Conservation (phyloP, 2,113 vertebrate genomes). For the Conger conger region DNA sequence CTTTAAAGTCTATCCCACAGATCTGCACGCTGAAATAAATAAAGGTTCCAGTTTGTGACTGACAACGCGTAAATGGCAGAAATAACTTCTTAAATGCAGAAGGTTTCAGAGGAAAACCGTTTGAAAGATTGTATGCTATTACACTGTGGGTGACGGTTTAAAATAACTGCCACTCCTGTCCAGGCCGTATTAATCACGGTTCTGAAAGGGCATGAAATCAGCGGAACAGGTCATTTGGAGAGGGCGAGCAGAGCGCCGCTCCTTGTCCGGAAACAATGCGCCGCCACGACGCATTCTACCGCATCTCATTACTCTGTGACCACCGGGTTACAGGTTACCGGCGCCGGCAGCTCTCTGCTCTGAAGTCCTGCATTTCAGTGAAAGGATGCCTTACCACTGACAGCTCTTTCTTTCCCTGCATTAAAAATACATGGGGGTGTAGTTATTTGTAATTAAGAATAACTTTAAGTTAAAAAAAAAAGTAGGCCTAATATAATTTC, state of each 20-base stretch:
- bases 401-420: neutral
- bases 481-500: neutral
- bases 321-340: neutral
- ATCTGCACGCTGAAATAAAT: too few relatives aligned
- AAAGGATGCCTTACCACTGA: neutral
- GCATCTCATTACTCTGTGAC: neutral
- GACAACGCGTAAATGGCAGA: too few relatives aligned
- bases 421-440: neutral
- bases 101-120: neutral
- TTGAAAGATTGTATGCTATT: neutral
- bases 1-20: too few relatives aligned
- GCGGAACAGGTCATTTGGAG: neutral
- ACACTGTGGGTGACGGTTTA: neutral
- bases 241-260: neutral
- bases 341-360: neutral
- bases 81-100: too few relatives aligned
- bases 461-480: neutral
- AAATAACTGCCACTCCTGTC: neutral
- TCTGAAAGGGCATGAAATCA: neutral
- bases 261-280: neutral
- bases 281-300: neutral
- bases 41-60: too few relatives aligned
- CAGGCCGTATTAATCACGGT: neutral
- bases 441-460: neutral
- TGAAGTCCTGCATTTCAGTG: neutral